Evolutionary conservation across 1,140 invertebrate genomes (phyloP).

Genomic region (Trichoplusia ni): DNA sequence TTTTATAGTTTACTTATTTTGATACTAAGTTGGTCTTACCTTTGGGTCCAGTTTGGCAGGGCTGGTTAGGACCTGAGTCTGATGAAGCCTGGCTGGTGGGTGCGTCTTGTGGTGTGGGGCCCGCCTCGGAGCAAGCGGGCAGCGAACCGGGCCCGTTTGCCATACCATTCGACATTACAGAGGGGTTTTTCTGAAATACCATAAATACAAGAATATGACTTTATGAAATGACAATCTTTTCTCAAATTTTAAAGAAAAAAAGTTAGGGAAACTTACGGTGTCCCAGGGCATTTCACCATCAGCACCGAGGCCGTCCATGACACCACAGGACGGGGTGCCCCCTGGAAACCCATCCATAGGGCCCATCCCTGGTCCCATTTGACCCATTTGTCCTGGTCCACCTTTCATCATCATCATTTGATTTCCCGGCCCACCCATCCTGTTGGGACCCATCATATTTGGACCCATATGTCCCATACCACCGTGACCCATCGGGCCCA

Average conservation of each 20-base stretch:
- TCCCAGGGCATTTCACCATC: conserved; percentile 82
- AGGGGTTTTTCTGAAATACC: conserved; percentile 78
- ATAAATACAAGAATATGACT: background rate
- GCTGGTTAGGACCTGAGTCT: conserved; percentile 55
- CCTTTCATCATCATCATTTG: conserved; percentile 81
- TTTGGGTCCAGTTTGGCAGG: conserved; percentile 75
- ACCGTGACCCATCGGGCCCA: conserved; percentile 80
- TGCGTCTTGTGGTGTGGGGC: conserved; percentile 37
- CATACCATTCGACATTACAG: conserved; percentile 77
- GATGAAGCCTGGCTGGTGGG: conserved; percentile 50
- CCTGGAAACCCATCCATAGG: conserved; percentile 81
- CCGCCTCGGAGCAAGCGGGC: conserved; percentile 65
- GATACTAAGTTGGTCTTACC: conserved; percentile 41
- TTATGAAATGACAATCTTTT: too few relatives aligned
- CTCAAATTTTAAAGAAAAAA: background rate
- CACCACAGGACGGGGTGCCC: conserved; percentile 80
- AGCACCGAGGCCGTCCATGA: conserved; percentile 80
- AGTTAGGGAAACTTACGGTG: conserved; percentile 66
- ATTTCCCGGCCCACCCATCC: conserved; percentile 69
- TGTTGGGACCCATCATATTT: conserved; percentile 75
- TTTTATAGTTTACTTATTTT: background rate
- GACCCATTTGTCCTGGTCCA: conserved; percentile 70
- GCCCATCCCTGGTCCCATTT: conserved; percentile 77
- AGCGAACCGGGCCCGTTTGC: conserved; percentile 61
- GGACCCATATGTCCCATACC: conserved; percentile 82